phyloP scores from a whole-genome alignment of 2,888 invertebrate species.

The Tiliacea aurago region DNA sequence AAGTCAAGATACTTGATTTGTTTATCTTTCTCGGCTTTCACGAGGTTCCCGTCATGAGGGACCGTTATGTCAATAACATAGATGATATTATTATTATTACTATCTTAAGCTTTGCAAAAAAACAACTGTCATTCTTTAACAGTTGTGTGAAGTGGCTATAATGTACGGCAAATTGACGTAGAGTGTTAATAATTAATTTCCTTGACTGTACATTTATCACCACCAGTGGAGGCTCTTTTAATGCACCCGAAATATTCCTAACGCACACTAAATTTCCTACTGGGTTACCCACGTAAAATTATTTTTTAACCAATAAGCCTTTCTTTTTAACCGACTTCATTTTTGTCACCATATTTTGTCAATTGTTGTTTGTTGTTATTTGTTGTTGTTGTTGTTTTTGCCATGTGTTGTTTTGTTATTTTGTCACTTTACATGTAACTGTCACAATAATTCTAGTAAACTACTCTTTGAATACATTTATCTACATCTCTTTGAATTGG shows the following conservation, averaged over 20 bases:
- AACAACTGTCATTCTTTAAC: too few species aligned
- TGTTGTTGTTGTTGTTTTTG: too few species aligned
- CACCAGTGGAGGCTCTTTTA: not conserved
- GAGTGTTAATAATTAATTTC: not conserved
- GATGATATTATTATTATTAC: too few species aligned
- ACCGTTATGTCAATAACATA: too few species aligned
- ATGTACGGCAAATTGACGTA: not conserved
- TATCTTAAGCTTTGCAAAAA: too few species aligned
- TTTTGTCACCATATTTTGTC: not conserved
- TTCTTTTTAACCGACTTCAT: too few species aligned
- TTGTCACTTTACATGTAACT: not conserved
- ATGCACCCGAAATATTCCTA: not conserved
- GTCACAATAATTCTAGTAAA: not conserved
- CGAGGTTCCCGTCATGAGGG: too few species aligned
- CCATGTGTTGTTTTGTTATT: too few species aligned
- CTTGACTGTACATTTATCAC: not conserved
- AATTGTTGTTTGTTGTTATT: not conserved
- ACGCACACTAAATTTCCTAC: not conserved
- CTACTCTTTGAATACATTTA: not conserved
- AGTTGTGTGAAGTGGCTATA: too few species aligned
- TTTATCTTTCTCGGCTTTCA: too few species aligned
- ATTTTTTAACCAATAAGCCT: too few species aligned
- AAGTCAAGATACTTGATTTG: too few species aligned
- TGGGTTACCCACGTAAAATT: not conserved
- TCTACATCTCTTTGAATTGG: not conserved